Evolutionary conservation across 2,113 vertebrate genomes (phyloP).

Genomic region (Machaerirhynchus nigripectus): DNA sequence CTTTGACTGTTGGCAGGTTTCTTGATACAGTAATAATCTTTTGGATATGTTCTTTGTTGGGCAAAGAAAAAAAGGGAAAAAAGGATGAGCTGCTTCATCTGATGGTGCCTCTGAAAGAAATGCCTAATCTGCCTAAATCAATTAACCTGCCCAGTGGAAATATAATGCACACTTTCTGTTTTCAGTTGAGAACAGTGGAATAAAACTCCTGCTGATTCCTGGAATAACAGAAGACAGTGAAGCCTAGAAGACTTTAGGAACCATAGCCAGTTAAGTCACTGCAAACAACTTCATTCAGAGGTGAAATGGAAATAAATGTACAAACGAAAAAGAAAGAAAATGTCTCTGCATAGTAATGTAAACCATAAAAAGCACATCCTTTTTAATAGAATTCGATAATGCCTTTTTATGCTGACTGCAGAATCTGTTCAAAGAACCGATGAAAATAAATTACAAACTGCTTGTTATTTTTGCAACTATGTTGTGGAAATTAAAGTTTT

Average conservation of each 20-base stretch:
- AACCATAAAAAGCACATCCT: conserved; percentile 19
- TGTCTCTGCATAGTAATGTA: neutral
- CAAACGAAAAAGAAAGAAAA: neutral
- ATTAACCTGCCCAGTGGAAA: neutral
- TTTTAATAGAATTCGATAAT: conserved; percentile 35
- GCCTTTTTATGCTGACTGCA: conserved; percentile 19
- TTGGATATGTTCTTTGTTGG: neutral
- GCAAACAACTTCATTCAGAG: neutral
- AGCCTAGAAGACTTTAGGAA: neutral
- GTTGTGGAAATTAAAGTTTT: conserved; percentile 21
- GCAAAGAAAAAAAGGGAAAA: neutral
- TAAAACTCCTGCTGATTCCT: neutral
- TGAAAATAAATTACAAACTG: conserved; percentile 44
- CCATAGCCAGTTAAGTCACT: neutral
- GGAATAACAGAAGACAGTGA: neutral
- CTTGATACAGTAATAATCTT: neutral
- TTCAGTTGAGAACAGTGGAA: neutral
- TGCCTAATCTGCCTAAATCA: neutral
- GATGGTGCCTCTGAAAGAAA: neutral
- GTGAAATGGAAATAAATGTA: neutral
- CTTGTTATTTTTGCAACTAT: conserved; percentile 29
- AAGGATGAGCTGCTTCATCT: neutral
- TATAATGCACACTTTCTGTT: neutral
- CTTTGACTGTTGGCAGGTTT: neutral
- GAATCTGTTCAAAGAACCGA: neutral